Evolutionary conservation across 1,140 invertebrate species (phyloP).

Genomic region (Apis dorsata): DNA sequence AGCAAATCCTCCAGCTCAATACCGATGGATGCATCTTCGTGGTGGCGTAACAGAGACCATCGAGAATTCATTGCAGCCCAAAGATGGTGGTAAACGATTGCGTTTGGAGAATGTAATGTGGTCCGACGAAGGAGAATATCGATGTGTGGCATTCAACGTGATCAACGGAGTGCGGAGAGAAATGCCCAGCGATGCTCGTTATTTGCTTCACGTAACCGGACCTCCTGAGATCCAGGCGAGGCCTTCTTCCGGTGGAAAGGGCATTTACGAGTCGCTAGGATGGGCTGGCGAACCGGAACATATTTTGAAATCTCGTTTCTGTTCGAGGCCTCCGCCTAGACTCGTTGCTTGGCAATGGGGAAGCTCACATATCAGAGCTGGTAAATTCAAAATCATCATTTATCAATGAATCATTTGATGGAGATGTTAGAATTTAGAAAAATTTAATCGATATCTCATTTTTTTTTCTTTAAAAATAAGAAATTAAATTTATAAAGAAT

Average conservation of each 20-base stretch:
- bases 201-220: slow-evolving; percentile 75
- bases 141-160: slow-evolving; percentile 76
- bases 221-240: slow-evolving; percentile 77
- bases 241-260: slow-evolving; percentile 63
- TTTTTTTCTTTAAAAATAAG: too few species aligned
- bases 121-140: slow-evolving; percentile 77
- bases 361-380: slow-evolving; percentile 76
- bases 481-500: too few species aligned
- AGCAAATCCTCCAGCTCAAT: slow-evolving; percentile 90
- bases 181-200: slow-evolving; percentile 71
- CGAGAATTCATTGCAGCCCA: slow-evolving; percentile 68
- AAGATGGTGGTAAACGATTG: slow-evolving; percentile 65
- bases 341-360: slow-evolving; percentile 79
- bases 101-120: slow-evolving; percentile 74
- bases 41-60: slow-evolving; percentile 72
- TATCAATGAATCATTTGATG: neutral
- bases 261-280: slow-evolving; percentile 73
- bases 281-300: slow-evolving; percentile 76
- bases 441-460: too few species aligned
- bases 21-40: slow-evolving; percentile 78
- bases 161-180: slow-evolving; percentile 76
- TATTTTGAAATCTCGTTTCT: slow-evolving; percentile 73
- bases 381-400: slow-evolving; percentile 49
- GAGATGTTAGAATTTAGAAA: neutral
- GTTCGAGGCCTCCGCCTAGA: slow-evolving; percentile 76